Conservation (phyloP, 2,113 vertebrate species). For the Toxotes chatareus region DNA sequence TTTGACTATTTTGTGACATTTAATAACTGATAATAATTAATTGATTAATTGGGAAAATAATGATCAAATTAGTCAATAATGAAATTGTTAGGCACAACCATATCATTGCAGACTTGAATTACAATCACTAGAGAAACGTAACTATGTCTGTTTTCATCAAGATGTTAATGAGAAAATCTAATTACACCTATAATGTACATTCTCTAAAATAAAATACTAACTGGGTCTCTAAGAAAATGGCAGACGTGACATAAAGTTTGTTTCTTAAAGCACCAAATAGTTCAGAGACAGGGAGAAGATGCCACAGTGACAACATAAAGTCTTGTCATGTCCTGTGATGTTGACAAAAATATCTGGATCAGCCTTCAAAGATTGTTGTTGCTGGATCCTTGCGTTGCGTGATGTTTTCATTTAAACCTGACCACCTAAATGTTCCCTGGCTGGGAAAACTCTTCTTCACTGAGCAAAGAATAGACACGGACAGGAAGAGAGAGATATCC, state of each 20-base stretch:
- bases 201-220: not conserved
- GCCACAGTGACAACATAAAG: slow-evolving; percentile 15
- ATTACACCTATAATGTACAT: not conserved
- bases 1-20: too few species aligned
- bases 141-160: not conserved
- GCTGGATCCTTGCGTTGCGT: not conserved
- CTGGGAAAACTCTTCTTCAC: slow-evolving; percentile 16
- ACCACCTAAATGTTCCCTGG: slow-evolving; percentile 41
- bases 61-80: not conserved
- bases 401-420: slow-evolving; percentile 48
- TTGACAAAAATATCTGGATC: slow-evolving; percentile 28
- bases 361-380: slow-evolving; percentile 28
- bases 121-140: not conserved
- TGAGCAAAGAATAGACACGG: slow-evolving; percentile 26
- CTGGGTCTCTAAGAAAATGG: not conserved
- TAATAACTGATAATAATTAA: not conserved
- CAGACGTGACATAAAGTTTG: not conserved
- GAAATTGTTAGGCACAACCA: not conserved
- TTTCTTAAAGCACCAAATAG: not conserved
- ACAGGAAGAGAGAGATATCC: slow-evolving; percentile 60
- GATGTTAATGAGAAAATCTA: not conserved
- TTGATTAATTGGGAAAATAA: not conserved
- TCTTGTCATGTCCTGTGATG: not conserved
- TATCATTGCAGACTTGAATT: not conserved
- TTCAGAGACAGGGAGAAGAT: not conserved